phyloP scores from a whole-genome alignment of 2,888 invertebrate genomes.

The Sarcophaga caerulescens region DNA sequence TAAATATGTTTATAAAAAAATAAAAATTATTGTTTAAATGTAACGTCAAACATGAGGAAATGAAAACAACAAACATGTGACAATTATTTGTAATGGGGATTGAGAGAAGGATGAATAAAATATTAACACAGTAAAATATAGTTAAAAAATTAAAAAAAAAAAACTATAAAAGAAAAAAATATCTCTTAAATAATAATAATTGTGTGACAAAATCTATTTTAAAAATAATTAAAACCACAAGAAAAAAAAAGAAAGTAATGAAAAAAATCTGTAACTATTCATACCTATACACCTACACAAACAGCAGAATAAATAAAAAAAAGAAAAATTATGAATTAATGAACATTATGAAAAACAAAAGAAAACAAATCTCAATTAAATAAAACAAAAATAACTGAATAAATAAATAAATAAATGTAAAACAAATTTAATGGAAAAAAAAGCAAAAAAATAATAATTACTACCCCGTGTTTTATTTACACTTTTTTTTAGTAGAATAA shows the following conservation, averaged over 20 bases:
- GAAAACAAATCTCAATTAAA: conserved; percentile 60
- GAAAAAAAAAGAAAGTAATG: not conserved
- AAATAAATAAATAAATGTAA: not conserved
- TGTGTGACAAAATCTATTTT: conserved; percentile 37
- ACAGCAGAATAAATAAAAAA: not conserved
- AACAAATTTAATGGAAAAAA: conserved; percentile 58
- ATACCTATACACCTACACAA: not conserved
- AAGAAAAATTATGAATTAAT: conserved; percentile 21
- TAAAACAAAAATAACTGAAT: conserved; percentile 60
- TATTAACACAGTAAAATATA: too few species aligned
- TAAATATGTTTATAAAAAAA: too few species aligned
- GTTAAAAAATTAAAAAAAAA: not conserved
- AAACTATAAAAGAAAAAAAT: not conserved
- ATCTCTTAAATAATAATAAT: not conserved
- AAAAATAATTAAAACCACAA: conserved; percentile 23
- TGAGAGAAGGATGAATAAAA: too few species aligned
- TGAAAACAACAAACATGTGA: too few species aligned
- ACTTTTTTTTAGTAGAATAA: too few species aligned
- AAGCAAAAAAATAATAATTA: conserved; percentile 31
- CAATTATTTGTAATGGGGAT: too few species aligned
- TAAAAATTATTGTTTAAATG: too few species aligned
- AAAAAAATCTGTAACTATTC: conserved; percentile 12
- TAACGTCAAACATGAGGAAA: too few species aligned
- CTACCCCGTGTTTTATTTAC: not conserved
- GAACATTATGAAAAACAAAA: conserved; percentile 37